phyloP scores from a whole-genome alignment of 2,888 invertebrate species.

The Conus canariensis region DNA sequence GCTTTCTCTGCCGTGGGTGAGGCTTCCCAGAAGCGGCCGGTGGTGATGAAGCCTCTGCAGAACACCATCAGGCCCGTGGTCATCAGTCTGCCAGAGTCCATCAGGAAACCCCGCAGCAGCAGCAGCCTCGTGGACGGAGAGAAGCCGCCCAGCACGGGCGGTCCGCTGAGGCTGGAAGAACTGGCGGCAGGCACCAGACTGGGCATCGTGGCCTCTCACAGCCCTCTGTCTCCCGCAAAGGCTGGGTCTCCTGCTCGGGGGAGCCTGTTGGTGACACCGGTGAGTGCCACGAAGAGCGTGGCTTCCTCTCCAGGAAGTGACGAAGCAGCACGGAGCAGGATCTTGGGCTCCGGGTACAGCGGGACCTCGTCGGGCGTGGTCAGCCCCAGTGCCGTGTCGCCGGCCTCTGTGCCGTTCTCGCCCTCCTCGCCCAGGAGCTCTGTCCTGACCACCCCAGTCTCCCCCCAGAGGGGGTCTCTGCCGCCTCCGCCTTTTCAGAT shows the following conservation, averaged over 20 bases:
- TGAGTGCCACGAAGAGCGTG: neutral
- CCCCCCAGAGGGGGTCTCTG: too few relatives aligned
- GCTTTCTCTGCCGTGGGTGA: neutral
- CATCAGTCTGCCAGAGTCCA: conserved; percentile 33
- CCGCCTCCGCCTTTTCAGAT: conserved; percentile 11
- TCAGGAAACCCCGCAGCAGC: conserved; percentile 24
- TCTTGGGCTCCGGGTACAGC: neutral
- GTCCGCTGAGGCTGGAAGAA: neutral
- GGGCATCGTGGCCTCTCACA: neutral
- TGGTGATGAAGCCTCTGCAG: conserved; percentile 38
- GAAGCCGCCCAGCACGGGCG: neutral
- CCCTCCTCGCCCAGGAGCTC: neutral
- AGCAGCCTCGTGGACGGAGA: neutral
- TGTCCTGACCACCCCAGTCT: neutral
- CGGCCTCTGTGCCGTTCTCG: neutral
- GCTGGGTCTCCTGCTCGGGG: neutral
- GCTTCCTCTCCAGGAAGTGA: neutral
- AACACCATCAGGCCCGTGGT: conserved; percentile 38
- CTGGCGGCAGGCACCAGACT: neutral
- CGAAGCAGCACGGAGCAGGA: neutral
- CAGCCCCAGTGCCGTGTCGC: neutral
- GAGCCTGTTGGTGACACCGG: neutral
- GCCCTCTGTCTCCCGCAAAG: neutral
- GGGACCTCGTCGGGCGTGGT: neutral
- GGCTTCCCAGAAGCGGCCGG: neutral